Percentiles rank a stretch among this genome's conserved stretches.
Conservation (phyloP, 2,113 vertebrate genomes). For the Thamnophis sirtalis region DNA sequence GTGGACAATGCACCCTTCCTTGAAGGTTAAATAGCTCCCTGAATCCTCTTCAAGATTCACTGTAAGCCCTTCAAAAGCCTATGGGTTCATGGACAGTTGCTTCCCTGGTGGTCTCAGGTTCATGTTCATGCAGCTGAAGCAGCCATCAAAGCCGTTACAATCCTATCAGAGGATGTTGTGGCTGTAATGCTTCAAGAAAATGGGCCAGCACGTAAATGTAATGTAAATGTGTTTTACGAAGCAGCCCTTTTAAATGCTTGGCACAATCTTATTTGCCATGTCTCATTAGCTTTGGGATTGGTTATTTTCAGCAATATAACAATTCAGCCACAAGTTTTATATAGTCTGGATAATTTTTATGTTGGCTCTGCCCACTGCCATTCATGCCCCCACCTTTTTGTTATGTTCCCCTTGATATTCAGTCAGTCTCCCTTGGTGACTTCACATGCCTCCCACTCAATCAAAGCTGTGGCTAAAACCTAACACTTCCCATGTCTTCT, state of each 20-base stretch:
- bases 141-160: not conserved
- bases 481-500: constrained; percentile 38
- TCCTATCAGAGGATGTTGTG: not conserved
- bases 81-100: not conserved
- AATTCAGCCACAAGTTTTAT: not conserved
- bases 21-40: not conserved
- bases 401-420: constrained; percentile 9
- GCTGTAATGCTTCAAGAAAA: not conserved
- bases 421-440: not conserved
- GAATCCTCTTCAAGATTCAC: not conserved
- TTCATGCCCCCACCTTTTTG: not conserved
- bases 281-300: not conserved
- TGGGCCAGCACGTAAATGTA: not conserved
- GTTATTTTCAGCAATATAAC: not conserved
- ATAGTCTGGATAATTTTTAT: not conserved
- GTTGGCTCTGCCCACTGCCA: not conserved
- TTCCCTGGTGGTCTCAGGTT: not conserved
- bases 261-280: not conserved
- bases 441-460: not conserved
- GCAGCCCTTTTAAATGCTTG: not conserved
- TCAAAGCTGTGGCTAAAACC: constrained; percentile 13
- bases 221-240: not conserved
- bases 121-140: not conserved
- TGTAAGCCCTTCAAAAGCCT: not conserved
- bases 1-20: not conserved